A percentile compares a stretch with the other conserved stretches of the same genome.
phyloP scores from a whole-genome alignment of 2,113 vertebrate species.

The Sapajus apella region DNA sequence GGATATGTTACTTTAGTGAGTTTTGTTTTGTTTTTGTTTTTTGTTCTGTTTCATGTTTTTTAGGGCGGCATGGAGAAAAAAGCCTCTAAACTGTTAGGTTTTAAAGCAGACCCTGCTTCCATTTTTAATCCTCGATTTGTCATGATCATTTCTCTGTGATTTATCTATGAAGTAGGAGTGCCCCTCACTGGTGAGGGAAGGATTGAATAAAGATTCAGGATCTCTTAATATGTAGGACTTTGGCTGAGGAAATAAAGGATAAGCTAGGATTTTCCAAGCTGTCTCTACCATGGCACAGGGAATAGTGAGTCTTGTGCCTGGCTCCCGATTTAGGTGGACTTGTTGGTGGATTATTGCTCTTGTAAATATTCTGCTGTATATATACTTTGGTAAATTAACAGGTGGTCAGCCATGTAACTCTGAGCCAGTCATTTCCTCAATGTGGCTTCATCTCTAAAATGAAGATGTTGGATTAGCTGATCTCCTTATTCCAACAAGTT shows the following conservation, averaged over 20 bases:
- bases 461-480: neutral
- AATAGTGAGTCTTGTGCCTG: neutral
- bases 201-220: neutral
- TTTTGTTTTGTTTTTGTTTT: neutral
- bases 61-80: neutral
- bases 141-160: neutral
- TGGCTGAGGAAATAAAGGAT: neutral
- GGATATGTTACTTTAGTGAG: neutral
- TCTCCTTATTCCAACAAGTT: neutral
- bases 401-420: neutral
- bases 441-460: neutral
- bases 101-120: neutral
- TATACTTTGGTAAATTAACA: neutral
- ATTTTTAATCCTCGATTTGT: neutral
- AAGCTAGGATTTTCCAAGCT: neutral
- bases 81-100: neutral
- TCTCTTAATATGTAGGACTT: neutral
- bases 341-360: neutral
- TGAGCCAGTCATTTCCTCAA: neutral
- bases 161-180: neutral
- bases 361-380: neutral
- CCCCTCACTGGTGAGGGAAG: neutral
- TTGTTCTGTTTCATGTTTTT: neutral
- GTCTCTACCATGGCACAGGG: neutral
- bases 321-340: neutral